Evolutionary conservation across 37 sponge, comb jelly and placozoan species (phyloP).

Genomic region (Bolinopsis microptera): DNA sequence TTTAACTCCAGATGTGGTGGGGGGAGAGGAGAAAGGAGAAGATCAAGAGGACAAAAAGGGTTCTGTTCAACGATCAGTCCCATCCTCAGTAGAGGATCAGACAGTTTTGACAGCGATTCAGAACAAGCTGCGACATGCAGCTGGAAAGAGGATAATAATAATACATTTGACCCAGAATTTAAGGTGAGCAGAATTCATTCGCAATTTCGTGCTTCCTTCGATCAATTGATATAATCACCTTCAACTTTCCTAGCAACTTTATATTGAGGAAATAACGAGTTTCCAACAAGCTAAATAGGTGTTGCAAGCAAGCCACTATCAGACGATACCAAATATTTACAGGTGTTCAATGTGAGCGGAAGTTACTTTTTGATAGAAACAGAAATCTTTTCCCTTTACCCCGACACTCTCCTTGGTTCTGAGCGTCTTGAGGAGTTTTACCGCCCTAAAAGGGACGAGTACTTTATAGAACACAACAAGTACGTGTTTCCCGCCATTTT

Average conservation of each 20-base stretch:
- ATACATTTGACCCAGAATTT: not conserved
- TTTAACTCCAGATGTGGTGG: not conserved
- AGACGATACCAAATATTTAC: no score
- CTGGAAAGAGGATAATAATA: not conserved
- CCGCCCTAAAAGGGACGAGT: not conserved
- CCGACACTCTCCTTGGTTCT: conserved; percentile 16
- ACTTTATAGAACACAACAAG: conserved; percentile 18
- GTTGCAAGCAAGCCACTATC: no score
- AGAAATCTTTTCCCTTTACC: not conserved
- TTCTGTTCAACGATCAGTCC: not conserved
- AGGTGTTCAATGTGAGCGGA: not conserved
- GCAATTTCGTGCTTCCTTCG: no score
- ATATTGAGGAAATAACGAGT: no score
- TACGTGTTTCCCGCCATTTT: not conserved
- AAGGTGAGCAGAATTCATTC: no score
- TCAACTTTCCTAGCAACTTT: no score
- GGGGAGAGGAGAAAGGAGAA: not conserved
- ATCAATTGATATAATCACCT: no score
- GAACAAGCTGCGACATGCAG: not conserved
- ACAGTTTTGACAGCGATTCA: not conserved
- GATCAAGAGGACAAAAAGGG: no score
- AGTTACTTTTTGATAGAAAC: not conserved
- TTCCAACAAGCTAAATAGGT: no score
- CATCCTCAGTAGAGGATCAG: not conserved
- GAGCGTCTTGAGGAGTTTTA: not conserved